Base-by-base conservation (phyloP, 2,888 invertebrate genomes). In the Phortica magna region DNA sequence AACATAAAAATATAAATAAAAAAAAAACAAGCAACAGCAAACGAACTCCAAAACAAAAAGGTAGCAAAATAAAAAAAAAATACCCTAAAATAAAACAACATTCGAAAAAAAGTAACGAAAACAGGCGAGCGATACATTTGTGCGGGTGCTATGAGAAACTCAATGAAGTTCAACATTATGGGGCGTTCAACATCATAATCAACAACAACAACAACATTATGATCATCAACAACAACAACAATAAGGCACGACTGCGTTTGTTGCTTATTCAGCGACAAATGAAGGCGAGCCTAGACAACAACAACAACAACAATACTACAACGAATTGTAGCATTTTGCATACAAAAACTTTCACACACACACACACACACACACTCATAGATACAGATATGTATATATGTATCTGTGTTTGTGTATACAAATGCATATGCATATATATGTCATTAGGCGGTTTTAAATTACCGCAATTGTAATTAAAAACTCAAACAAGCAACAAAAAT, bases 401-500 rank as follows among this genome's bases (percentile, higher is more conserved):
- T 57, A 57, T n/a, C 9, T 72, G 9, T 19, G 22, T 43, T 10
- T 39, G 19, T 68, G 19, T 10, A 19, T 41, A 67, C 41, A 39
- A 12, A 17, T 65, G 39, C 12, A 39, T 73, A 64, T 61, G 55
- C 39, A 17, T 70, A 31, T 48, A 14, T 80, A 80, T 88, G 85
- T 82, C 88, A 84, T 71, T 76, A 80, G 76, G 73, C 72, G 76
- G 85, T 78, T 76, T 85, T 84, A 65, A 79, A 77, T 85, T 88
- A 81, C 81, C 76, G 78, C 71, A 71, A 43, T 61, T 61, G 42
- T 82, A 85, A 85, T 83, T 80, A 78, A 82, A 88, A 80, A 83
- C 84, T 76, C 81, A 78, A 82, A 88, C 84, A 88, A 87, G 82
- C 76, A 85, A 78, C 79, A 85, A 85, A 85, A 87, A 85, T 85